These are phyloP conservation scores for Drepanosiphum platanoidis DNA, from an alignment of 2,888 invertebrate species.

Conservation along the genomic window DNA sequence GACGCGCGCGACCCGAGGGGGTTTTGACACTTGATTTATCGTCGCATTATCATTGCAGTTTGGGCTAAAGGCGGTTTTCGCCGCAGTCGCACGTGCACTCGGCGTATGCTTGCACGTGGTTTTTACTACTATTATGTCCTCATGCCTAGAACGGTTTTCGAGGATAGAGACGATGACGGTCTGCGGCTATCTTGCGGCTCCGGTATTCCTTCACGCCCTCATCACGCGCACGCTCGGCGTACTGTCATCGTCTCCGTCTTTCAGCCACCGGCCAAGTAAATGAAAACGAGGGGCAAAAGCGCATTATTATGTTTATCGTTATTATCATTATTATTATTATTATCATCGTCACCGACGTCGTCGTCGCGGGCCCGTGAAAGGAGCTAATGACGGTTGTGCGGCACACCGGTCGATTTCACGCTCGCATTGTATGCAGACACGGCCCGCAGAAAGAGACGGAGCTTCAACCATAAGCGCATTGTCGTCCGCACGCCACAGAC, in stretches of 20 bases:
- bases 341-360: neutral
- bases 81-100: neutral
- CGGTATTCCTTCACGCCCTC: neutral
- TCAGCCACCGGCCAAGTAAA: neutral
- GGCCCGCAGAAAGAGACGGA: no score
- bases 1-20: neutral
- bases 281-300: neutral
- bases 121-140: no score
- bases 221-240: neutral
- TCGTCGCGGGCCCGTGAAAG: slow-evolving; percentile 1
- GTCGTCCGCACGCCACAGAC: neutral
- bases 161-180: neutral
- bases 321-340: neutral
- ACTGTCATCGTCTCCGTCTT: neutral
- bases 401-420: neutral
- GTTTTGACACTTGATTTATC: slow-evolving; percentile 23
- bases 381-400: neutral
- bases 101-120: no score
- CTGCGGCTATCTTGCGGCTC: no score
- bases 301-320: neutral
- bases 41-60: slow-evolving; percentile 1
- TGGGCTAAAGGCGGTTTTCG: slow-evolving; percentile 2
- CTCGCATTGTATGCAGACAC: neutral
- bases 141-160: neutral
- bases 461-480: neutral